Evolutionary conservation across 2,888 invertebrate species (phyloP).

Genomic region (Lycophotia porphyrea): DNA sequence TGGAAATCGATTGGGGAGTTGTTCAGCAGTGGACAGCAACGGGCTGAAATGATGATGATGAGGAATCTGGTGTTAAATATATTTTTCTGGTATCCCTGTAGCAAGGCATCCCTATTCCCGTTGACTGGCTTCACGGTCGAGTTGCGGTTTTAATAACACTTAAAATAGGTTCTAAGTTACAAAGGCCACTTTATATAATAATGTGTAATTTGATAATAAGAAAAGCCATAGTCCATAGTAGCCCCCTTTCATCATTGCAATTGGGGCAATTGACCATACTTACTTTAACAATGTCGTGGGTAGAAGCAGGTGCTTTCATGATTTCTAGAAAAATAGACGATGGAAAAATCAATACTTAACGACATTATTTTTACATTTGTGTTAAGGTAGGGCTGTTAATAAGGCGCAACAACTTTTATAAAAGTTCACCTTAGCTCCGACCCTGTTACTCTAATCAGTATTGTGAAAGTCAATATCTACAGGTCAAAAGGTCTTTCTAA

Average conservation of each 20-base stretch:
- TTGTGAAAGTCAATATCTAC: neutral
- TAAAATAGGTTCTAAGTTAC: neutral
- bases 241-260: neutral
- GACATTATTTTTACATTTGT: neutral
- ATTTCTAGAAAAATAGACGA: neutral
- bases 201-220: constrained; percentile 1
- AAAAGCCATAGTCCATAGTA: constrained; percentile 24
- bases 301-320: constrained; percentile 5
- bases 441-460: neutral
- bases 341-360: constrained; percentile 1
- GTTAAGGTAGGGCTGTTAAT: neutral
- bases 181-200: constrained; percentile 10
- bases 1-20: too few relatives aligned
- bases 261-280: constrained; percentile 12
- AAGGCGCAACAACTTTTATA: neutral
- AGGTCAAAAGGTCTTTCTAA: neutral
- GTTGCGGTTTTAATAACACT: neutral
- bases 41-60: too few relatives aligned
- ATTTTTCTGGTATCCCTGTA: neutral
- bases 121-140: neutral
- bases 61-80: neutral
- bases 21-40: too few relatives aligned
- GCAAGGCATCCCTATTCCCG: neutral
- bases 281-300: constrained; percentile 17
- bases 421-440: neutral